These are phyloP conservation scores for Coronaproctus castanopsis DNA, from an alignment of 2,888 invertebrate species.

Conservation along the genomic window DNA sequence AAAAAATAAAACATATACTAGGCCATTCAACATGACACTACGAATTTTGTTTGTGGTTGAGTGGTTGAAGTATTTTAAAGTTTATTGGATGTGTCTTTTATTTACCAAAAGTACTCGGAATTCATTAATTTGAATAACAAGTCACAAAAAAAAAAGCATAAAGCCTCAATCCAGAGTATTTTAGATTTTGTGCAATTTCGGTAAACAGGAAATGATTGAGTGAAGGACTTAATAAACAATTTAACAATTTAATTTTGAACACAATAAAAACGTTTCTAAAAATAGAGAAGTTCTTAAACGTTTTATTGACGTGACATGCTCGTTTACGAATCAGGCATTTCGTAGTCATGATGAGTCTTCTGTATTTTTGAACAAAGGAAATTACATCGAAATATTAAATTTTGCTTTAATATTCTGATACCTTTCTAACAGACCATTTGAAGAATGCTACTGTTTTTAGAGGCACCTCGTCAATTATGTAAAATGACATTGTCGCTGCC, in stretches of 20 bases:
- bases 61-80: too few relatives aligned
- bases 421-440: conserved; percentile 15
- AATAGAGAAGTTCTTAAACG: background rate
- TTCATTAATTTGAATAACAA: too few relatives aligned
- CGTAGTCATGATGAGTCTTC: background rate
- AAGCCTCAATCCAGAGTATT: too few relatives aligned
- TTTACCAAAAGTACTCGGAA: too few relatives aligned
- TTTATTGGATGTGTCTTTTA: too few relatives aligned
- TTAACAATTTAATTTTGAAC: background rate
- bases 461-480: conserved; percentile 19
- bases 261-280: background rate
- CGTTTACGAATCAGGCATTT: background rate
- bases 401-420: background rate
- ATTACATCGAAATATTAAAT: background rate
- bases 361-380: too few relatives aligned
- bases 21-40: too few relatives aligned
- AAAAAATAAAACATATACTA: background rate
- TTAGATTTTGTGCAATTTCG: too few relatives aligned
- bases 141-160: too few relatives aligned
- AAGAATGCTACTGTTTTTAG: conserved; percentile 19
- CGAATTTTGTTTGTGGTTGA: too few relatives aligned
- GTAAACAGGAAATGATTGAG: background rate
- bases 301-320: too few relatives aligned
- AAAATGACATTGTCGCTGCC: conserved; percentile 20
- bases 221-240: background rate